Percentiles rank a stretch among this genome's conserved stretches.
Conservation (phyloP, 1,140 invertebrate genomes). For the Hypothenemus hampei region DNA sequence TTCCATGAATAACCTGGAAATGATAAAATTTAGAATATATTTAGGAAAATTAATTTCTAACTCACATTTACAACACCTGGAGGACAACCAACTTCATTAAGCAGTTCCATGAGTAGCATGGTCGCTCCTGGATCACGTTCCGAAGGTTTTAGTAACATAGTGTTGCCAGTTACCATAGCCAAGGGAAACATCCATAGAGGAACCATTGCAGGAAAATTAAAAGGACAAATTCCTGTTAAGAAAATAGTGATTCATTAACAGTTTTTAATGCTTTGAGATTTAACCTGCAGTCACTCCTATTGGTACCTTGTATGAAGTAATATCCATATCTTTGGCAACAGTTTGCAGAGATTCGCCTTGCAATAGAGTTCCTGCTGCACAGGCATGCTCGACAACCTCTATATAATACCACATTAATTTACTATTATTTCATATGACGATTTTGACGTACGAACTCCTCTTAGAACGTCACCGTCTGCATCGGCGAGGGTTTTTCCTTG, state of each 20-base stretch:
- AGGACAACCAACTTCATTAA: slow-evolving; percentile 87
- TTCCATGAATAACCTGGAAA: slow-evolving; percentile 86
- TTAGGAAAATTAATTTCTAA: slow-evolving; percentile 2
- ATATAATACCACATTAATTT: slow-evolving; percentile 34
- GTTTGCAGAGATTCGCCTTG: slow-evolving; percentile 90
- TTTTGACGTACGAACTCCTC: slow-evolving; percentile 81
- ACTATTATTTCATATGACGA: background rate
- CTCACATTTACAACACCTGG: slow-evolving; percentile 85
- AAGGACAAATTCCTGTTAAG: slow-evolving; percentile 59
- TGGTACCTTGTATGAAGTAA: slow-evolving; percentile 82
- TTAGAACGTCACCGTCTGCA: slow-evolving; percentile 95
- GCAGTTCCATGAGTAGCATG: slow-evolving; percentile 88
- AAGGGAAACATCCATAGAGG: slow-evolving; percentile 99
- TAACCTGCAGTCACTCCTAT: slow-evolving; percentile 64
- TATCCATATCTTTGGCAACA: slow-evolving; percentile 92
- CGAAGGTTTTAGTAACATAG: slow-evolving; percentile 81
- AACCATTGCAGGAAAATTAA: slow-evolving; percentile 99
- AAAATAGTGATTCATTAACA: background rate
- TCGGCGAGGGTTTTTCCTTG: slow-evolving; percentile 97
- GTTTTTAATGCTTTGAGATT: background rate
- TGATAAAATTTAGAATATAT: background rate
- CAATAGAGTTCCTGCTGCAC: slow-evolving; percentile 84
- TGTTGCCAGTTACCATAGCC: slow-evolving; percentile 85
- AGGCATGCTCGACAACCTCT: slow-evolving; percentile 97
- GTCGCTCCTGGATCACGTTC: slow-evolving; percentile 96